Percentiles rank a stretch among this genome's conserved stretches.
Evolutionary conservation across 2,113 vertebrate genomes (phyloP).

Genomic region (Nettapus auritus): DNA sequence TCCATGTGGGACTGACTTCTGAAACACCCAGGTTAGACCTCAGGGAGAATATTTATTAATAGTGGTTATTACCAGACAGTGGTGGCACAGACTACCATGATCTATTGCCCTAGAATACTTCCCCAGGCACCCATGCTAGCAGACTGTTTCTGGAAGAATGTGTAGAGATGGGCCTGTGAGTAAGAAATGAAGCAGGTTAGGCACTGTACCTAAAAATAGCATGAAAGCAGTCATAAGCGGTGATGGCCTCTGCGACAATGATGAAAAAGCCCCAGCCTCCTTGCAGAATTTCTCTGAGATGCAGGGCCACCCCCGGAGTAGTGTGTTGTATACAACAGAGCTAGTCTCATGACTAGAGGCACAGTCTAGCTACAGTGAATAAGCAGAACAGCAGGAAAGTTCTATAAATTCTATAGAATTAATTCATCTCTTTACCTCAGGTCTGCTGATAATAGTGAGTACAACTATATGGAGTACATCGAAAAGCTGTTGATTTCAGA

Average conservation of each 20-base stretch:
- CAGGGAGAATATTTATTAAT: not conserved
- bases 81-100: fast-evolving
- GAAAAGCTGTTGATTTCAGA: not conserved
- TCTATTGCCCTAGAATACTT: not conserved
- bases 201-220: not conserved
- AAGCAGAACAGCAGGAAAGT: not conserved
- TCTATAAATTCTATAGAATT: not conserved
- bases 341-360: not conserved
- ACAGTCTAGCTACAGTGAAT: not conserved
- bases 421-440: not conserved
- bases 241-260: not conserved
- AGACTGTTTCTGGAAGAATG: not conserved
- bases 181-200: not conserved
- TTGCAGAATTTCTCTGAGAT: not conserved
- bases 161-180: not conserved
- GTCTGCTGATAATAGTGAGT: fast-evolving
- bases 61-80: fast-evolving
- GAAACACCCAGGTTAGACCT: not conserved
- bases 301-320: not conserved
- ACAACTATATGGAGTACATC: not conserved
- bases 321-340: not conserved
- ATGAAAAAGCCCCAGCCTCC: not conserved
- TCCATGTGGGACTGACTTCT: not conserved
- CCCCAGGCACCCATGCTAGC: not conserved
- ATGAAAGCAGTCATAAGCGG: not conserved